Conservation (phyloP, 2,113 vertebrate species). For the Pollimyrus isidori region DNA sequence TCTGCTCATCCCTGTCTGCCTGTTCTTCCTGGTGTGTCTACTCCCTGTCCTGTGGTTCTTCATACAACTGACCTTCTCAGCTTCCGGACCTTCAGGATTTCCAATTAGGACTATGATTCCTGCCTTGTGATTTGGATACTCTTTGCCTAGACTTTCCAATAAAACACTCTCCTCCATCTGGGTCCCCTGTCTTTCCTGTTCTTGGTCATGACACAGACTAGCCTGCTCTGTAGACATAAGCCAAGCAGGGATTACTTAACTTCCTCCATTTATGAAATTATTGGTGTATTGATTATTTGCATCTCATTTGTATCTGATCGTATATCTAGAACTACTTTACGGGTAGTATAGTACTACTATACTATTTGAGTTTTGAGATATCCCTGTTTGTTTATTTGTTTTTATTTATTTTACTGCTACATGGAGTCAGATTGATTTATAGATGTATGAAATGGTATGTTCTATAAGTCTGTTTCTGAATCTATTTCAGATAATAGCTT, state of each 20-base stretch:
- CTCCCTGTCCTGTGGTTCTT: too few relatives aligned
- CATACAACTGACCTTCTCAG: too few relatives aligned
- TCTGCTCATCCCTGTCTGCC: too few relatives aligned
- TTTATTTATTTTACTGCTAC: neutral
- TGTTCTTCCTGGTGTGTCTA: too few relatives aligned
- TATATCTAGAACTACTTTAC: neutral
- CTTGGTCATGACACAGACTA: neutral
- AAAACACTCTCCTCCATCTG: too few relatives aligned
- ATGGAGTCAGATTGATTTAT: neutral
- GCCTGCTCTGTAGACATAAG: neutral
- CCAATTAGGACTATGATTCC: too few relatives aligned
- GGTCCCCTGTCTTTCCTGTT: too few relatives aligned
- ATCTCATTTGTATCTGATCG: neutral
- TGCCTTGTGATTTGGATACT: too few relatives aligned
- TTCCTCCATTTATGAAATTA: neutral
- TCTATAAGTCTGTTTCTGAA: neutral
- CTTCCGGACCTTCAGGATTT: too few relatives aligned
- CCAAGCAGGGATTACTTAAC: neutral
- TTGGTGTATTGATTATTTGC: neutral
- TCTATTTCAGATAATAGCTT: neutral
- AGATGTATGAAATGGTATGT: neutral
- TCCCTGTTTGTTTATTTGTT: neutral
- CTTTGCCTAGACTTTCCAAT: too few relatives aligned
- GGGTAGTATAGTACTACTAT: neutral
- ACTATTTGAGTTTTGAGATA: neutral